Base-by-base conservation (phyloP, 2,797 vertebrate species). In the Sciurus vulgaris region DNA sequence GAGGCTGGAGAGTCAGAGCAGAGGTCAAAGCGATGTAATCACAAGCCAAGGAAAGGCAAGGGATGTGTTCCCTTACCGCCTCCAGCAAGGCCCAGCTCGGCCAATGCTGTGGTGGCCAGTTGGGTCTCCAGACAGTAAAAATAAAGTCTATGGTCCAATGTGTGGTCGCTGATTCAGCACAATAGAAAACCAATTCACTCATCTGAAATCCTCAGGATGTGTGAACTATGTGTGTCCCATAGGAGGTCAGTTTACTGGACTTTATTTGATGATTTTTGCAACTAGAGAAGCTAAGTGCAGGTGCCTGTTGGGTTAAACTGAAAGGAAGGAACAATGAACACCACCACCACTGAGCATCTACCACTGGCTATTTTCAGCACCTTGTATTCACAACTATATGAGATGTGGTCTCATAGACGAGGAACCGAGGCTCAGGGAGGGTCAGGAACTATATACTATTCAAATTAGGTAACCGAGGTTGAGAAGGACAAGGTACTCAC, bases 181-280 rank as follows among this genome's bases (percentile, higher is more conserved):
- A 86, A 70, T 33, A 44, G 72, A 26, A 73, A 93, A 69, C 26
- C 6, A 54, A 24, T n/a, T 30, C 0, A 14, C n/a, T 54, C 41
- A 41, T 4, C 65, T 93, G 41, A 95, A 91, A 69, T 41, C 18
- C 44, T n/a, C 72, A 24, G 81, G 22, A 94, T 56, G 65, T 1
- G 88, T 70, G 73, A 91, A 78, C 61, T 86, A 38, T 38, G 44
- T 3, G 26, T 26, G 30, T 61, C 56, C 79, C 90, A 41, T 6
- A 17, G 30, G 35, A 91, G 33, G 22, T 84, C 24, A 76, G 30
- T n/a, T 73, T 91, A 49, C 56, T 13, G 28, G 69, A 84, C 22
- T 69, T 84, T 18, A n/a, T 70, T 70, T 24, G 49, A 65, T 79
- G 28, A 86, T 28, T 74, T 96, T 91, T 81, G 79, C 26, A 94